Conservation (phyloP, 2,797 vertebrate species). For the Anguilla marmorata region DNA sequence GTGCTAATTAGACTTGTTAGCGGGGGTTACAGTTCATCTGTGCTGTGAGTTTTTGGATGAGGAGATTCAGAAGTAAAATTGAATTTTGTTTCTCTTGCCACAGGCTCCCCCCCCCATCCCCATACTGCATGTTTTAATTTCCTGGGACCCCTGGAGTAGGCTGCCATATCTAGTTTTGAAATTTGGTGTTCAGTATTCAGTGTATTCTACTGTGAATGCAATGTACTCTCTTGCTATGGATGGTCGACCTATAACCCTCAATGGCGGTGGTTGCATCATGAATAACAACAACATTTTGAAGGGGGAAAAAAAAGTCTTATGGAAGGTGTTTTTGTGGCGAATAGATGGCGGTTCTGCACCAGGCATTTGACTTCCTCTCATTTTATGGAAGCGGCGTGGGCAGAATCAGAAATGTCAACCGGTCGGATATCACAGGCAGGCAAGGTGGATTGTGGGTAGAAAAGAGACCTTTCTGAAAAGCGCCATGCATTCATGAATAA, state of each 20-base stretch:
- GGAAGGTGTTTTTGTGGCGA: constrained; percentile 2
- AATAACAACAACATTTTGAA: constrained; percentile 3
- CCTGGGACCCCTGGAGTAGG: constrained; percentile 17
- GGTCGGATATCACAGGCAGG: constrained; percentile 41
- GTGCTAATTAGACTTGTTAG: constrained; percentile 6
- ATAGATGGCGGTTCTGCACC: constrained; percentile 20
- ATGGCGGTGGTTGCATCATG: constrained; percentile 37
- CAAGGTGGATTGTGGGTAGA: constrained; percentile 20
- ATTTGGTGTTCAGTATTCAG: background rate
- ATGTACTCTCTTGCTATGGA: constrained; percentile 17
- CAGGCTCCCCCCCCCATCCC: background rate
- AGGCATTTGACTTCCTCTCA: constrained; percentile 26
- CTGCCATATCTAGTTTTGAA: constrained; percentile 9
- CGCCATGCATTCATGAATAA: constrained; percentile 41
- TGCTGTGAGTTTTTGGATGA: background rate
- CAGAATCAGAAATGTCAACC: constrained; percentile 37
- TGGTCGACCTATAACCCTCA: constrained; percentile 37
- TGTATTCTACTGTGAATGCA: constrained; percentile 19
- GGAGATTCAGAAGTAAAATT: background rate
- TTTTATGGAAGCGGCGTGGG: constrained; percentile 27
- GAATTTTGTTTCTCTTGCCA: background rate
- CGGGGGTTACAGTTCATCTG: background rate
- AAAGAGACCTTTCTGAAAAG: constrained; percentile 30
- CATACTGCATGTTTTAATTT: constrained; percentile 36
- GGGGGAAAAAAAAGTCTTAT: background rate